Evolutionary conservation across 2,888 invertebrate species (phyloP).

Genomic region (Pseudococcus longispinus): DNA sequence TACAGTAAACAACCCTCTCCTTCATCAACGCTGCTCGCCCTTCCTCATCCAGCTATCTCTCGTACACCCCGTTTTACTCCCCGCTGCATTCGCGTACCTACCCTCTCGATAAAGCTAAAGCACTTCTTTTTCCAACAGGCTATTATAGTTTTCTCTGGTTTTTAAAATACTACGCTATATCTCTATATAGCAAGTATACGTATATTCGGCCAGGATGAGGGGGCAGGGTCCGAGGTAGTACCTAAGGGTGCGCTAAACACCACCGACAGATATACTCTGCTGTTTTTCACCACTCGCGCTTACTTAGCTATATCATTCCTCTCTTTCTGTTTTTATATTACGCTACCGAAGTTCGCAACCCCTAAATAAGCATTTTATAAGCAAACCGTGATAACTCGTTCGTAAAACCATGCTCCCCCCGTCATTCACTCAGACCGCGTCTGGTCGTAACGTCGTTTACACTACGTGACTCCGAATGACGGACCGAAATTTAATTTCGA

Average conservation of each 20-base stretch:
- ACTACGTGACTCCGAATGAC: constrained; percentile 12
- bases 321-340: neutral
- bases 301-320: neutral
- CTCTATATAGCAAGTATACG: neutral
- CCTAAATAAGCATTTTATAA: constrained; percentile 46
- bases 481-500: constrained; percentile 2
- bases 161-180: neutral
- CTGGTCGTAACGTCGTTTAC: neutral
- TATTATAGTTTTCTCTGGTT: constrained; percentile 47
- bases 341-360: neutral
- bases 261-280: neutral
- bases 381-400: constrained; percentile 12
- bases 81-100: neutral
- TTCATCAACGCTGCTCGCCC: neutral
- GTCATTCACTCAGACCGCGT: neutral
- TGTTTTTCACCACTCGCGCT: neutral
- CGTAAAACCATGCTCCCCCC: neutral
- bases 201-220: neutral
- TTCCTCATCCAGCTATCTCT: neutral
- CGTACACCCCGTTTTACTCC: neutral
- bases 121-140: constrained; percentile 28
- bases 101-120: neutral
- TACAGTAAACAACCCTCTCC: neutral
- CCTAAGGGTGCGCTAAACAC: neutral
- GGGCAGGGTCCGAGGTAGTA: neutral